A percentile compares a stretch with the other conserved stretches of the same genome.
Conservation (phyloP, 2,888 invertebrate species). For the Tillus elongatus region DNA sequence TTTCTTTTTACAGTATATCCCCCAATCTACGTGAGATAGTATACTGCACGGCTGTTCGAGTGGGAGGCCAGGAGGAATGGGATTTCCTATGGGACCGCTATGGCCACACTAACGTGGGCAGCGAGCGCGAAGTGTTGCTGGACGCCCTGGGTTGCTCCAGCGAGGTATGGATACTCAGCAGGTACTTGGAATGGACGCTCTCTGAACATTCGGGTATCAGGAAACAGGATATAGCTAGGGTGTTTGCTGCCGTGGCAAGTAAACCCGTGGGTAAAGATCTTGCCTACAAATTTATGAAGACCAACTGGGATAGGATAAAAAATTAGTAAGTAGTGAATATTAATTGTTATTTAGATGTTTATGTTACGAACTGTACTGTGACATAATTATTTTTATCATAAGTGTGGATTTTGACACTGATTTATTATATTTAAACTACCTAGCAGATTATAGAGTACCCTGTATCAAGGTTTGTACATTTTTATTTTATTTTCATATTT, state of each 20-base stretch:
- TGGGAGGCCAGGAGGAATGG: slow-evolving; percentile 81
- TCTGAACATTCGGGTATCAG: slow-evolving; percentile 67
- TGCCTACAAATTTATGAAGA: slow-evolving; percentile 67
- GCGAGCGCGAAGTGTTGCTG: slow-evolving; percentile 70
- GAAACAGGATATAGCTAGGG: slow-evolving; percentile 71
- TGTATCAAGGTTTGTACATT: too few species aligned
- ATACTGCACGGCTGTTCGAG: slow-evolving; percentile 77
- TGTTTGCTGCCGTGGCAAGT: slow-evolving; percentile 66
- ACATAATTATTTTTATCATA: too few species aligned
- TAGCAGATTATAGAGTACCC: too few species aligned
- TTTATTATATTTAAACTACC: too few species aligned
- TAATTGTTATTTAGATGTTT: slow-evolving; percentile 5
- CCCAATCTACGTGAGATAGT: slow-evolving; percentile 75
- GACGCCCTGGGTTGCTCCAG: slow-evolving; percentile 72
- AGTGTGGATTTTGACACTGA: too few species aligned
- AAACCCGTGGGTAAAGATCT: slow-evolving; percentile 75
- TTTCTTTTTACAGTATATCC: slow-evolving; percentile 54
- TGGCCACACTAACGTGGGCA: slow-evolving; percentile 63
- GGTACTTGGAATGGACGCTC: slow-evolving; percentile 67
- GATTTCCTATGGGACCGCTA: slow-evolving; percentile 79
- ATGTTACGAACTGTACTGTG: too few species aligned
- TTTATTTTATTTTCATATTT: too few species aligned
- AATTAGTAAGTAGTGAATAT: slow-evolving; percentile 54
- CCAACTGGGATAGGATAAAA: slow-evolving; percentile 63
- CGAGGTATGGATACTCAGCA: slow-evolving; percentile 71